Percentiles rank a stretch among this genome's conserved stretches.
These are phyloP conservation scores for Tyto alba DNA, from an alignment of 2,113 vertebrate species.

Conservation along the genomic window DNA sequence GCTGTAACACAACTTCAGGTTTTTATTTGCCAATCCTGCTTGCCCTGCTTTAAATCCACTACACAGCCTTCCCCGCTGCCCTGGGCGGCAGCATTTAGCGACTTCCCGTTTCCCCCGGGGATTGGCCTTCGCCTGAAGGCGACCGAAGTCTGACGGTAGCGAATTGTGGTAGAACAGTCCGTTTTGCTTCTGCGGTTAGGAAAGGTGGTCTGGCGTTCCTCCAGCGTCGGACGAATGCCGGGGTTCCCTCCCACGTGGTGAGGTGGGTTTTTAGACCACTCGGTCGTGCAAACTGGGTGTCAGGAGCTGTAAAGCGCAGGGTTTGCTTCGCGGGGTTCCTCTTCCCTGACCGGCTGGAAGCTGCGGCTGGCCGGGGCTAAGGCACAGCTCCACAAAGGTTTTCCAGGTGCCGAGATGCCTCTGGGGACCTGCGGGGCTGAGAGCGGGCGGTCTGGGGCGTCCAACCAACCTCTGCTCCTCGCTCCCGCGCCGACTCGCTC, in stretches of 20 bases:
- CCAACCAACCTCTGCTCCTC: not conserved
- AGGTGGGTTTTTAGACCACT: too few species aligned
- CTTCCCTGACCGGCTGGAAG: not conserved
- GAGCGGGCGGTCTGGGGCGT: fast-evolving
- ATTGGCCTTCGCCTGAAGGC: not conserved
- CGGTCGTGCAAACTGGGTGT: not conserved
- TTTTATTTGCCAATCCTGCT: not conserved
- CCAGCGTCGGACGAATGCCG: fast-evolving
- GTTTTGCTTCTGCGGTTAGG: not conserved
- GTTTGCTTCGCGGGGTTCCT: not conserved
- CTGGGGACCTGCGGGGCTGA: too few species aligned
- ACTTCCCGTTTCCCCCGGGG: too few species aligned
- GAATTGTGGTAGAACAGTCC: too few species aligned
- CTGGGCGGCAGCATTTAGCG: not conserved
- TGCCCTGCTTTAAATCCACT: not conserved
- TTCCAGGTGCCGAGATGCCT: not conserved
- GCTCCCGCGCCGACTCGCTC: too few species aligned
- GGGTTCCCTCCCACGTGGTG: not conserved
- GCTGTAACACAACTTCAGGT: not conserved
- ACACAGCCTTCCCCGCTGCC: not conserved
- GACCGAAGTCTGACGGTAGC: not conserved
- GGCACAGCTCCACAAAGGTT: not conserved
- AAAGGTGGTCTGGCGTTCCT: not conserved
- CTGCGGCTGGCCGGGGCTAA: not conserved
- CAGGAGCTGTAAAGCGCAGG: not conserved